Conservation (phyloP, 2,888 invertebrate genomes). For the Stictocephala bisonia region DNA sequence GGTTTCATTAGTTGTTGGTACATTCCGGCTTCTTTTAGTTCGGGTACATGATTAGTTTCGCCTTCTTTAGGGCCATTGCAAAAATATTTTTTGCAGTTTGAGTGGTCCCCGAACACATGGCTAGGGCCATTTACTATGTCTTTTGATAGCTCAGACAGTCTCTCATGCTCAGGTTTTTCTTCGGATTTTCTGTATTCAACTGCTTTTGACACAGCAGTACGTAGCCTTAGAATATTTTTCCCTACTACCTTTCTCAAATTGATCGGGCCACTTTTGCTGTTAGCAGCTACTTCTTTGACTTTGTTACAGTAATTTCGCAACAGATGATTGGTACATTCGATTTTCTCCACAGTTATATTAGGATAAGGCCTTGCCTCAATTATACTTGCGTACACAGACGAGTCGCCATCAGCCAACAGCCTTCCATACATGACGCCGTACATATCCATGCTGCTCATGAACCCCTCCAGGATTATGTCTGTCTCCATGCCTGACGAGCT, state of each 20-base stretch:
- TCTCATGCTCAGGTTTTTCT: too few relatives aligned
- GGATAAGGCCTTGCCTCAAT: constrained; percentile 57
- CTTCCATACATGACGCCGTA: constrained; percentile 59
- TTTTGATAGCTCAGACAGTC: neutral
- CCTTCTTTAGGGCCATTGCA: constrained; percentile 45
- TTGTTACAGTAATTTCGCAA: constrained; percentile 47
- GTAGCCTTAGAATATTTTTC: neutral
- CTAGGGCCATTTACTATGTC: constrained; percentile 50
- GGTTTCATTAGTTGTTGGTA: constrained; percentile 10
- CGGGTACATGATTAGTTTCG: constrained; percentile 18
- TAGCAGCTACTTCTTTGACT: constrained; percentile 32
- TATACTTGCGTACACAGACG: constrained; percentile 60
- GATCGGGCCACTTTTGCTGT: constrained; percentile 4
- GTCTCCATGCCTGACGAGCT: too few relatives aligned
- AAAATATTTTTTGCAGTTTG: constrained; percentile 52
- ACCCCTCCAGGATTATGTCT: constrained; percentile 61
- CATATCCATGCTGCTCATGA: constrained; percentile 57
- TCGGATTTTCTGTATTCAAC: constrained; percentile 29
- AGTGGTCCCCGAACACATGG: constrained; percentile 60
- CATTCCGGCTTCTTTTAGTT: constrained; percentile 15
- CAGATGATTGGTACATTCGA: constrained; percentile 62
- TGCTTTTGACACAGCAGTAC: constrained; percentile 19
- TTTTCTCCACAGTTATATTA: constrained; percentile 57
- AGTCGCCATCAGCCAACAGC: constrained; percentile 63
- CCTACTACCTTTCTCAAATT: neutral